Percentiles rank a stretch among this genome's conserved stretches.
Evolutionary conservation across 2,797 vertebrate genomes (phyloP).

Genomic region (Rachycentron canadum): DNA sequence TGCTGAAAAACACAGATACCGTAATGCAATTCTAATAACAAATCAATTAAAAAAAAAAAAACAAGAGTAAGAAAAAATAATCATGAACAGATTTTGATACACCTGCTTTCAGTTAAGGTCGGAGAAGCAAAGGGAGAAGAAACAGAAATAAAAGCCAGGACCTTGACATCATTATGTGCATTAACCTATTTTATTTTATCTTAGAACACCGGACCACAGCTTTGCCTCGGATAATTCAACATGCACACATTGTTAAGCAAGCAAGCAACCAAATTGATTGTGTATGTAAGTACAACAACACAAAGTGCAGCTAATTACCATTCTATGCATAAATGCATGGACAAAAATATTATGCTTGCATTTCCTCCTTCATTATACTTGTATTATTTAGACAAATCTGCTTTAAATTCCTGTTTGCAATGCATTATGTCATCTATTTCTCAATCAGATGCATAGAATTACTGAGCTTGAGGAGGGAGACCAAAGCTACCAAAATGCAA

Average conservation of each 20-base stretch:
- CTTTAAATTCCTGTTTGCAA: slow-evolving; percentile 20
- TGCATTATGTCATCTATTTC: slow-evolving; percentile 10
- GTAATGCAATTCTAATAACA: not conserved
- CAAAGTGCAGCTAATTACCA: slow-evolving; percentile 6
- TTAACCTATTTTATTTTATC: not conserved
- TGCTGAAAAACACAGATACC: not conserved
- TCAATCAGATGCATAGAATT: slow-evolving; percentile 16
- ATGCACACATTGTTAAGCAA: not conserved
- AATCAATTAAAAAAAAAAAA: not conserved
- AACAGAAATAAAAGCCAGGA: not conserved
- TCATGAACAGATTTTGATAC: not conserved
- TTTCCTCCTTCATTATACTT: slow-evolving; percentile 29
- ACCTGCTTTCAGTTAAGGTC: not conserved
- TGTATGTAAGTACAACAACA: slow-evolving; percentile 2
- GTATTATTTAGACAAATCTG: slow-evolving; percentile 6
- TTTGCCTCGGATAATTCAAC: slow-evolving; percentile 2
- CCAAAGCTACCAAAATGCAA: not conserved
- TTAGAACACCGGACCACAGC: not conserved
- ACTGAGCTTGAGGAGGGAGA: not conserved
- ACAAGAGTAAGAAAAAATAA: not conserved
- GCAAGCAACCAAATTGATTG: slow-evolving; percentile 1
- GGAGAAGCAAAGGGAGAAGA: not conserved
- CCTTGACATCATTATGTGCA: not conserved
- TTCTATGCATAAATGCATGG: slow-evolving; percentile 2
- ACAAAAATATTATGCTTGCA: not conserved